Conservation (phyloP, 2,113 vertebrate species). For the Scomber scombrus region DNA sequence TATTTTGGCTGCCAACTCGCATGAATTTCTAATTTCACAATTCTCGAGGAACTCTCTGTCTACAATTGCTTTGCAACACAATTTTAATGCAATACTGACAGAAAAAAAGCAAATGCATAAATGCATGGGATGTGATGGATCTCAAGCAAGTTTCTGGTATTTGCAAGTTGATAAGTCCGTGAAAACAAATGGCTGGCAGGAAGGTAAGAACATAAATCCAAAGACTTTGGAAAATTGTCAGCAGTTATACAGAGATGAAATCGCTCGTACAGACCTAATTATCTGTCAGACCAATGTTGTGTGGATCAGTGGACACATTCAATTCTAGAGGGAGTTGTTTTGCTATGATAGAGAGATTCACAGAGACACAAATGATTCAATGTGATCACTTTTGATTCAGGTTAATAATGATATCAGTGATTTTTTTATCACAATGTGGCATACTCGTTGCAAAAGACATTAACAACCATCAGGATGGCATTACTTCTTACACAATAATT, state of each 20-base stretch:
- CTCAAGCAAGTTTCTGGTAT: not conserved
- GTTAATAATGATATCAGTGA: not conserved
- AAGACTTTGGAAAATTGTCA: not conserved
- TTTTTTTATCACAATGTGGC: not conserved
- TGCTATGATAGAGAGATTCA: not conserved
- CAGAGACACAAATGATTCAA: not conserved
- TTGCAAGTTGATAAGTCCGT: not conserved
- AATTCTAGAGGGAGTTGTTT: not conserved
- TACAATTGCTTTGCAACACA: not conserved
- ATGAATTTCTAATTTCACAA: not conserved
- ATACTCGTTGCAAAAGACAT: not conserved
- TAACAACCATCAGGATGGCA: not conserved
- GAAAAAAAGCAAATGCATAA: not conserved
- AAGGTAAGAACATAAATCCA: not conserved
- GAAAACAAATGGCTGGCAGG: not conserved
- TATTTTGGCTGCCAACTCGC: not conserved
- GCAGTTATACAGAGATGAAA: not conserved
- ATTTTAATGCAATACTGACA: not conserved
- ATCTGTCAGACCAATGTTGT: not conserved
- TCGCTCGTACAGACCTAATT: not conserved
- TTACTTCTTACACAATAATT: not conserved
- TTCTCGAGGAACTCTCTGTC: not conserved
- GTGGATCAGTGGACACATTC: not conserved
- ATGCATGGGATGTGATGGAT: not conserved
- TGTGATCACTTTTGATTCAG: not conserved